Evolutionary conservation across 2,113 vertebrate genomes (phyloP).

Genomic region (Pelmatolapia mariae): DNA sequence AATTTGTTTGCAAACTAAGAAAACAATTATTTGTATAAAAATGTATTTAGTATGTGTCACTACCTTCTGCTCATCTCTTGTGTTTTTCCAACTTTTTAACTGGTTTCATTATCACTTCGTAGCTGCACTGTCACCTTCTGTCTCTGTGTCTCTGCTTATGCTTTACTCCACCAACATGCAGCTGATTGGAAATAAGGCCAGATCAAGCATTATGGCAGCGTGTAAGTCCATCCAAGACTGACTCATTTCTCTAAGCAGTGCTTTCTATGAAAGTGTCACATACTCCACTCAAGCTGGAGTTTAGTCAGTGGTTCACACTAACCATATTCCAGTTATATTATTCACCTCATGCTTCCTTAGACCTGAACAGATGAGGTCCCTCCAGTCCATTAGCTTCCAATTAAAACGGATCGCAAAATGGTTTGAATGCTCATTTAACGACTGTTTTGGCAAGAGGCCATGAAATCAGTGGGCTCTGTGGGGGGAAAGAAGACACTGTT

Average conservation of each 20-base stretch:
- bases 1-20: slow-evolving; percentile 19
- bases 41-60: neutral
- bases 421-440: slow-evolving; percentile 15
- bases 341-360: slow-evolving; percentile 38
- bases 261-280: neutral
- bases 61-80: neutral
- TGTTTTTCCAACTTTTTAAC: neutral
- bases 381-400: slow-evolving; percentile 54
- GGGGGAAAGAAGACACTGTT: neutral
- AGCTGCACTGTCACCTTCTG: neutral
- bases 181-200: neutral
- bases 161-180: neutral
- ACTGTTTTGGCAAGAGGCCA: slow-evolving; percentile 29
- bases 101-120: slow-evolving; percentile 1
- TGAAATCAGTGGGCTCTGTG: neutral
- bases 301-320: neutral
- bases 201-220: neutral
- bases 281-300: neutral
- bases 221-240: neutral
- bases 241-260: neutral
- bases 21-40: slow-evolving; percentile 17
- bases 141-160: neutral
- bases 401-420: slow-evolving; percentile 48
- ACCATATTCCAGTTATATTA: slow-evolving; percentile 19
- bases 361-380: slow-evolving; percentile 47